Percentiles rank a stretch among this genome's conserved stretches.
Evolutionary conservation across 2,113 vertebrate species (phyloP).

Genomic region (Leptocoma aspasia): DNA sequence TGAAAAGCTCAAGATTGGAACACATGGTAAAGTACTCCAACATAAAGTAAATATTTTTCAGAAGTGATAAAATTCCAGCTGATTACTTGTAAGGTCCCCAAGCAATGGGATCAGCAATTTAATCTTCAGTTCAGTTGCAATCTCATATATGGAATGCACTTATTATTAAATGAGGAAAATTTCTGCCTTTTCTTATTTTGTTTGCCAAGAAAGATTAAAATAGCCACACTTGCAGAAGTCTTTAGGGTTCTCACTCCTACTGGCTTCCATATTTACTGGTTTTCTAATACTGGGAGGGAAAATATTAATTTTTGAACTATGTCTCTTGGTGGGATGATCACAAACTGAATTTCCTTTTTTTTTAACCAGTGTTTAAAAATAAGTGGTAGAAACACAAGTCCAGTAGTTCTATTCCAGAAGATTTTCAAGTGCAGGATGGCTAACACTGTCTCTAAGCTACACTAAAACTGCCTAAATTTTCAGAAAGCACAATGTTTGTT

Average conservation of each 20-base stretch:
- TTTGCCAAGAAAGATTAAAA: neutral
- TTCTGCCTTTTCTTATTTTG: neutral
- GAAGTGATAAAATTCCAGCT: slow-evolving; percentile 9
- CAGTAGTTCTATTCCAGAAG: neutral
- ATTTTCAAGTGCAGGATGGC: neutral
- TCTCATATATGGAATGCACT: slow-evolving; percentile 3
- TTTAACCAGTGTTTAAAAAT: neutral
- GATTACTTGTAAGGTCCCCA: neutral
- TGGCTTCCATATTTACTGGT: neutral
- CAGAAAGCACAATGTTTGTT: neutral
- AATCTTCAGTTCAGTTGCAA: neutral
- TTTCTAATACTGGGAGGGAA: neutral
- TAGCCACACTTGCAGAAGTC: neutral
- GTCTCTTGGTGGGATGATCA: neutral
- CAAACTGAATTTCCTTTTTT: neutral
- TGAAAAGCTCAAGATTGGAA: neutral
- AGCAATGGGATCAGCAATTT: neutral
- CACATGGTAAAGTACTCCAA: neutral
- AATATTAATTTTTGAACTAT: neutral
- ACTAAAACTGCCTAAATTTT: neutral
- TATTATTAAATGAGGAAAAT: neutral
- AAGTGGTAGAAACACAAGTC: neutral
- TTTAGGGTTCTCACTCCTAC: neutral
- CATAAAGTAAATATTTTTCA: slow-evolving; percentile 10
- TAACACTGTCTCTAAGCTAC: neutral